Evolutionary conservation across 1,140 invertebrate genomes (phyloP).

Genomic region (Araneus ventricosus): DNA sequence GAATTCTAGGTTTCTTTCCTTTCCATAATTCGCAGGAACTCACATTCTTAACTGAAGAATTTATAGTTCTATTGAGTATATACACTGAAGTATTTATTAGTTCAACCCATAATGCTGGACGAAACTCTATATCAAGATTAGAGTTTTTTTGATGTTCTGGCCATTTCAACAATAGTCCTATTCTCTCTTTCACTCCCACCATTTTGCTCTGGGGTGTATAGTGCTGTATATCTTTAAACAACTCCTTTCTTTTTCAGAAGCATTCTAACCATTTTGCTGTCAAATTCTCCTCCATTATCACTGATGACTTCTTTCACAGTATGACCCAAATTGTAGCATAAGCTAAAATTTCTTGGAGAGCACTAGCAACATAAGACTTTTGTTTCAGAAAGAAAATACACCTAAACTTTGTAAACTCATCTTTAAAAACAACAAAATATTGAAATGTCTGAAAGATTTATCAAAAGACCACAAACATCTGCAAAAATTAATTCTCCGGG

Average conservation of each 20-base stretch:
- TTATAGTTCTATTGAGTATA: constrained; percentile 36
- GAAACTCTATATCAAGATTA: not conserved
- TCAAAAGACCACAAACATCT: too few relatives aligned
- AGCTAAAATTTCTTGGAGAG: constrained; percentile 15
- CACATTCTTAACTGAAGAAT: too few relatives aligned
- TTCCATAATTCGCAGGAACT: too few relatives aligned
- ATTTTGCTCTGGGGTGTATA: constrained; percentile 69
- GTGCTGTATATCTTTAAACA: constrained; percentile 67
- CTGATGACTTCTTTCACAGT: constrained; percentile 43
- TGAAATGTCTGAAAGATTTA: constrained; percentile 31
- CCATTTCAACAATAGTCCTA: constrained; percentile 19
- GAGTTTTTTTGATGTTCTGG: not conserved
- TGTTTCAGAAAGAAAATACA: constrained; percentile 57
- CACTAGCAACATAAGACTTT: not conserved
- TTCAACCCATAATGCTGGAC: constrained; percentile 26
- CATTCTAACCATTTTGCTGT: constrained; percentile 35
- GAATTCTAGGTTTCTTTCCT: not conserved
- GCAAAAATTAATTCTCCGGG: too few relatives aligned
- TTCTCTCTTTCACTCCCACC: constrained; percentile 29
- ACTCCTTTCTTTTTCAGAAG: constrained; percentile 47
- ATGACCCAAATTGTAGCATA: constrained; percentile 45
- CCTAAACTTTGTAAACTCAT: constrained; percentile 40
- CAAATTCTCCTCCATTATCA: constrained; percentile 73
- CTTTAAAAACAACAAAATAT: constrained; percentile 72
- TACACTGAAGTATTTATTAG: constrained; percentile 9